phyloP scores from a whole-genome alignment of 2,113 vertebrate species.

The Ciconia maguari region DNA sequence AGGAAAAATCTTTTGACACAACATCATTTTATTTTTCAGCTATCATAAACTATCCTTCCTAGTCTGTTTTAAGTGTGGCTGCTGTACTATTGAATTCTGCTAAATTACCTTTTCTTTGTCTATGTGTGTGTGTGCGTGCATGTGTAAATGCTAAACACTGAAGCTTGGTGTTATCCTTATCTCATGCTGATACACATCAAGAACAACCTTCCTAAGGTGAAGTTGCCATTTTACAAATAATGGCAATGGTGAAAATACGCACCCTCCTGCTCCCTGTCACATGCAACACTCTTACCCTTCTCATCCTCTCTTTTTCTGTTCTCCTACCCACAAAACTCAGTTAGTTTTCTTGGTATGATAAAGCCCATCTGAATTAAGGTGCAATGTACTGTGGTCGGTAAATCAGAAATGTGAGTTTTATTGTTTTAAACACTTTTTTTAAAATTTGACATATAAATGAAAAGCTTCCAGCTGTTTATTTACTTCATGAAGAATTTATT shows the following conservation, averaged over 20 bases:
- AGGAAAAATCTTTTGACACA: constrained; percentile 9
- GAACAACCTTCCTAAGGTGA: background rate
- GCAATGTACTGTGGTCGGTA: background rate
- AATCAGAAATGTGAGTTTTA: constrained; percentile 21
- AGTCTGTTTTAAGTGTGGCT: background rate
- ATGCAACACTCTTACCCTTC: background rate
- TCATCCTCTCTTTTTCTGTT: background rate
- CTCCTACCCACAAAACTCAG: background rate
- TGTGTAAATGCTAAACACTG: background rate
- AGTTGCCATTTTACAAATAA: background rate
- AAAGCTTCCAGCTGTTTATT: background rate
- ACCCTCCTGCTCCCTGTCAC: background rate
- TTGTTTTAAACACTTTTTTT: background rate
- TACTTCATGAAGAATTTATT: constrained; percentile 36
- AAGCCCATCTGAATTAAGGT: background rate
- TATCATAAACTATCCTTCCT: background rate
- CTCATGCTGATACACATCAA: background rate
- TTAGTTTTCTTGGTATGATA: constrained; percentile 2
- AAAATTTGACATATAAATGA: background rate
- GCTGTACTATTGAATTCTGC: background rate
- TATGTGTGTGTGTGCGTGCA: background rate
- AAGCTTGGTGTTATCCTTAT: background rate
- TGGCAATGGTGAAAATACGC: background rate
- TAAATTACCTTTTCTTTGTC: background rate
- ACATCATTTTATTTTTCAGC: background rate